Evolutionary conservation across 2,888 invertebrate genomes (phyloP).

Genomic region (Torymus aiolomorphi): DNA sequence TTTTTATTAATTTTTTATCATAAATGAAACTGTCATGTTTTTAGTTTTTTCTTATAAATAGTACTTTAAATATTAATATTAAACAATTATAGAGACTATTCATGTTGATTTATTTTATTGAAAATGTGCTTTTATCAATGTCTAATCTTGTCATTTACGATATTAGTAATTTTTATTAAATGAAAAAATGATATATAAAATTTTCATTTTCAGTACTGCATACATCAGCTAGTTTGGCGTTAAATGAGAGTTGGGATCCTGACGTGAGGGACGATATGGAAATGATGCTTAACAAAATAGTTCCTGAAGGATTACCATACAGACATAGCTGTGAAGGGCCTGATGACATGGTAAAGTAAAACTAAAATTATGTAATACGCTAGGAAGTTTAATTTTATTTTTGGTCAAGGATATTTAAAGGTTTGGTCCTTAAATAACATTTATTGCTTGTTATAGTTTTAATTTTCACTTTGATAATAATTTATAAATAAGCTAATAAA

Average conservation of each 20-base stretch:
- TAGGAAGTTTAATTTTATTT: slow-evolving; percentile 21
- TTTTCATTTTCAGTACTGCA: slow-evolving; percentile 87
- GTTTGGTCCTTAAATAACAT: slow-evolving; percentile 34
- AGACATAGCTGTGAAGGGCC: slow-evolving; percentile 98
- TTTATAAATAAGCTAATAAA: no score
- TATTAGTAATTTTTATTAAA: slow-evolving; percentile 25
- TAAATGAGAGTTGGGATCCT: slow-evolving; percentile 99
- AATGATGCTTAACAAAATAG: slow-evolving; percentile 99
- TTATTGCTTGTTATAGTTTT: slow-evolving; percentile 1
- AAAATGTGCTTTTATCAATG: no score
- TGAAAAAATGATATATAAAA: background rate
- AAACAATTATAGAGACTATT: no score
- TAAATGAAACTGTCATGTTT: no score
- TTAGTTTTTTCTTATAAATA: no score
- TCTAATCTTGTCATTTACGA: slow-evolving; percentile 1
- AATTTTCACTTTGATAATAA: background rate
- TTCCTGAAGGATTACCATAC: slow-evolving; percentile 97
- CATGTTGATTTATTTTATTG: no score
- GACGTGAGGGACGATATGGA: slow-evolving; percentile 98
- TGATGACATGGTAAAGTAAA: slow-evolving; percentile 92
- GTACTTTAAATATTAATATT: no score
- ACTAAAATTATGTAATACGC: background rate
- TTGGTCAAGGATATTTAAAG: slow-evolving; percentile 18
- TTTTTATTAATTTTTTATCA: no score
- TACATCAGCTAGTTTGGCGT: slow-evolving; percentile 97